A percentile compares a stretch with the other conserved stretches of the same genome.
Conservation (phyloP, 2,113 vertebrate species). For the Oryzias javanicus region DNA sequence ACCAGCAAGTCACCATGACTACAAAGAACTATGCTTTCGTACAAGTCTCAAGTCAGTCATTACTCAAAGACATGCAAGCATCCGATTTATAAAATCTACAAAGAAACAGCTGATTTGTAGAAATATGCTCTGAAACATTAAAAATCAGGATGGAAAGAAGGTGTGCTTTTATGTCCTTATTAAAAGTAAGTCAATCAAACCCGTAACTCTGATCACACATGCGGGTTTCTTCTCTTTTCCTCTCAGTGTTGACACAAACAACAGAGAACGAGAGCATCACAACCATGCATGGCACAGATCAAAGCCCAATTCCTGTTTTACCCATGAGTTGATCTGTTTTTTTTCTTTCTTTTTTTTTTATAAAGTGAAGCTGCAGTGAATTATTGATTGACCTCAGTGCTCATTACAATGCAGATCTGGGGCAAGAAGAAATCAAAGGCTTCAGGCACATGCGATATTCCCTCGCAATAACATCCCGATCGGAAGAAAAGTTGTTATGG, state of each 20-base stretch:
- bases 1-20: too few relatives aligned
- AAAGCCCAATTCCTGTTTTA: slow-evolving; percentile 70
- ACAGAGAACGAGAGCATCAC: slow-evolving; percentile 31
- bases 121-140: too few relatives aligned
- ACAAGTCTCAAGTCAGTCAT: too few relatives aligned
- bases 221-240: slow-evolving; percentile 1
- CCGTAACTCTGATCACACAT: slow-evolving; percentile 11
- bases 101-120: too few relatives aligned
- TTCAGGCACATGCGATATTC: slow-evolving; percentile 78
- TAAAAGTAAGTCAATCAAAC: slow-evolving; percentile 2
- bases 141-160: too few relatives aligned
- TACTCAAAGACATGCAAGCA: too few relatives aligned
- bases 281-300: slow-evolving; percentile 72
- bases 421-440: slow-evolving; percentile 79
- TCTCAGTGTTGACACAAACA: slow-evolving; percentile 31
- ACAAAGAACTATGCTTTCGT: too few relatives aligned
- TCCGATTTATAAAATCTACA: too few relatives aligned
- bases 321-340: slow-evolving; percentile 72
- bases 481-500: slow-evolving; percentile 58
- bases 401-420: slow-evolving; percentile 80
- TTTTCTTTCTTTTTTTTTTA: slow-evolving; percentile 38
- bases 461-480: slow-evolving; percentile 49
- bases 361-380: slow-evolving; percentile 78
- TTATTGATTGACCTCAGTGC: slow-evolving; percentile 86
- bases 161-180: too few relatives aligned